phyloP scores from a whole-genome alignment of 2,797 vertebrate species.

The Arctocebus calabarensis region DNA sequence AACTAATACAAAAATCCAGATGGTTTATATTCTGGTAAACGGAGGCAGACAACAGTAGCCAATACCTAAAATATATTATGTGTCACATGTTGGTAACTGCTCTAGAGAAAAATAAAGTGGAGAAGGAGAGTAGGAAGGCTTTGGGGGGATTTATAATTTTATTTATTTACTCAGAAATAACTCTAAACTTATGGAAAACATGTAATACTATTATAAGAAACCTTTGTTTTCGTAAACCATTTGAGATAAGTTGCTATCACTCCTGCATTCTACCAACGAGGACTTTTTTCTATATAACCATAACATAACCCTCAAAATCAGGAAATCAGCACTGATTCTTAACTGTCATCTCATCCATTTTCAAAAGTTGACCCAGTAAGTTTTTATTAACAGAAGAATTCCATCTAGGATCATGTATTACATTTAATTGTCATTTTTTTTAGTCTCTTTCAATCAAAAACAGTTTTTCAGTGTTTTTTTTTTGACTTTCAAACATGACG shows the following conservation, averaged over 20 bases:
- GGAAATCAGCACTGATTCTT: not conserved
- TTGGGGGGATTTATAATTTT: not conserved
- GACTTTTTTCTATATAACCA: not conserved
- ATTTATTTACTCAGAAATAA: not conserved
- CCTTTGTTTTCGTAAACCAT: not conserved
- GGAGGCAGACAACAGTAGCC: not conserved
- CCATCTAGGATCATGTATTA: not conserved
- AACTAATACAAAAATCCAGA: not conserved
- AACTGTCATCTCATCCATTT: not conserved
- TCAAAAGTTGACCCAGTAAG: not conserved
- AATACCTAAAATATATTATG: not conserved
- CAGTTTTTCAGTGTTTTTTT: not conserved
- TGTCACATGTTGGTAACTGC: not conserved
- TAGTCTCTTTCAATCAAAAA: conserved; percentile 2
- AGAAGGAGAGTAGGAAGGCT: not conserved
- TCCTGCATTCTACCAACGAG: not conserved
- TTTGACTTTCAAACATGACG: conserved; percentile 16
- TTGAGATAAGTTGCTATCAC: not conserved
- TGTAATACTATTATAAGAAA: not conserved
- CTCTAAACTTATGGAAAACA: not conserved
- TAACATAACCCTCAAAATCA: not conserved
- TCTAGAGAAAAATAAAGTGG: not conserved
- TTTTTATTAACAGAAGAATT: not conserved
- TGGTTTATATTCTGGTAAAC: not conserved
- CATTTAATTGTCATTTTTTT: not conserved